A percentile compares a stretch with the other conserved stretches of the same genome.
Evolutionary conservation across 2,113 vertebrate species (phyloP).

Genomic region (Dicentrarchus labrax): DNA sequence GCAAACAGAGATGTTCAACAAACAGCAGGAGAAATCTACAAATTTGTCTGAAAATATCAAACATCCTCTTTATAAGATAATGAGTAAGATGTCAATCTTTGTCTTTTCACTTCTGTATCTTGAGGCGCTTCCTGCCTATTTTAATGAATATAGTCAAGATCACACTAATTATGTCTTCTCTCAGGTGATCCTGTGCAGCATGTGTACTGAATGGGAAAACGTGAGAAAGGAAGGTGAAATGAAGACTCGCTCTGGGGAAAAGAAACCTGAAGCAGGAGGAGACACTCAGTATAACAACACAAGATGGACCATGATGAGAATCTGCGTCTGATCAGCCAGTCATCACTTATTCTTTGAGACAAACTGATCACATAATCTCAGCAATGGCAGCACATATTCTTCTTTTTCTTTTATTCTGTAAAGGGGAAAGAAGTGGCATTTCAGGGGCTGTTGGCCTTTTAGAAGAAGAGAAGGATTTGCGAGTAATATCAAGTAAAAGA

Average conservation of each 20-base stretch:
- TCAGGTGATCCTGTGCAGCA: constrained; percentile 59
- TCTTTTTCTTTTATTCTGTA: constrained; percentile 66
- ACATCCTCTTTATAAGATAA: constrained; percentile 26
- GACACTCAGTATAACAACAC: constrained; percentile 15
- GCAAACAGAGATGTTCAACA: constrained; percentile 46
- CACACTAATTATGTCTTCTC: constrained; percentile 56
- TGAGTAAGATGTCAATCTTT: constrained; percentile 31
- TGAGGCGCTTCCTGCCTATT: constrained; percentile 29
- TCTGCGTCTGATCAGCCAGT: constrained; percentile 9
- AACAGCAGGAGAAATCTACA: constrained; percentile 17
- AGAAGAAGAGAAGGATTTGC: constrained; percentile 37
- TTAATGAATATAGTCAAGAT: constrained; percentile 54
- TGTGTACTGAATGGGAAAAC: constrained; percentile 23
- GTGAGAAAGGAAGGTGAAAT: constrained; percentile 22
- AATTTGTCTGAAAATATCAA: constrained; percentile 28
- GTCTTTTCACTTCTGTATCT: constrained; percentile 18
- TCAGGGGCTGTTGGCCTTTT: constrained; percentile 34
- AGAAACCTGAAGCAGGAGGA: constrained; percentile 15
- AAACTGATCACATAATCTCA: background rate
- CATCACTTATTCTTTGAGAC: constrained; percentile 27
- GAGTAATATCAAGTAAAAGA: constrained; percentile 20
- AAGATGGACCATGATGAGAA: constrained; percentile 26
- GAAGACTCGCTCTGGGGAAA: constrained; percentile 31
- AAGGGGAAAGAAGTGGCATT: constrained; percentile 40
- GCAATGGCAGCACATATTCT: constrained; percentile 63